Base-by-base conservation (phyloP, 1,140 invertebrate genomes). In the Drosophila pectinifera region DNA sequence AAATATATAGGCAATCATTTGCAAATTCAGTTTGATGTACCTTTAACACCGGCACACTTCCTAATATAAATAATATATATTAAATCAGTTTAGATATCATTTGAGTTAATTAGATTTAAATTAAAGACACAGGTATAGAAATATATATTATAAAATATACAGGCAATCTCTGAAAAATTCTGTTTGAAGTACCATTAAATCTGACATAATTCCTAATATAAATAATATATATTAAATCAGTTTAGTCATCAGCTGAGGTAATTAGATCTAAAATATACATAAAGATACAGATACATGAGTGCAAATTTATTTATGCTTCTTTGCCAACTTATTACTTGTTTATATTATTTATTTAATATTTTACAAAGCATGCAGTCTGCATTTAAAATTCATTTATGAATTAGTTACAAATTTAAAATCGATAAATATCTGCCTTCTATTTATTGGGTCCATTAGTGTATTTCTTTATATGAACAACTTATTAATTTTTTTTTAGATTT, bases 201-300 rank as follows among this genome's bases (percentile, higher is more conserved):
- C 0, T 6, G 4, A 0, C 7, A 8, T 0, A 0, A 8, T 45
- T n/a, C n/a, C 0, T 5, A 11, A 20, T 20, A 11, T 4, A 45
- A 43, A 22, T 22, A 22, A 22, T 22, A 5, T 46, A 24, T n/a
- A 24, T n/a, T 5, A 4, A n/a, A n/a, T 39, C 31, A 34, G 6
- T 34, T 34, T 11, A 34, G 7, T 10, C 5, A 31, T 31, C 28
- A 31, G 8, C 10, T 31, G 0, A 38, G n/a, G n/a, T n/a, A n/a
- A n/a, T n/a, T n/a, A n/a, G n/a, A n/a, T n/a, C n/a, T n/a, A n/a
- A 34, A 4, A 4, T 34, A 13, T 1, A 11, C 3, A 34, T 34
- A 28, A 8, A 10, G 7, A 8, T 28, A 2, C 7, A 28, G 1
- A 0, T 34, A 13, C 11, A 34, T 4, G 13, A 4, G 7, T 10